Conservation (phyloP, 2,113 vertebrate species). For the Trogon melanurus region DNA sequence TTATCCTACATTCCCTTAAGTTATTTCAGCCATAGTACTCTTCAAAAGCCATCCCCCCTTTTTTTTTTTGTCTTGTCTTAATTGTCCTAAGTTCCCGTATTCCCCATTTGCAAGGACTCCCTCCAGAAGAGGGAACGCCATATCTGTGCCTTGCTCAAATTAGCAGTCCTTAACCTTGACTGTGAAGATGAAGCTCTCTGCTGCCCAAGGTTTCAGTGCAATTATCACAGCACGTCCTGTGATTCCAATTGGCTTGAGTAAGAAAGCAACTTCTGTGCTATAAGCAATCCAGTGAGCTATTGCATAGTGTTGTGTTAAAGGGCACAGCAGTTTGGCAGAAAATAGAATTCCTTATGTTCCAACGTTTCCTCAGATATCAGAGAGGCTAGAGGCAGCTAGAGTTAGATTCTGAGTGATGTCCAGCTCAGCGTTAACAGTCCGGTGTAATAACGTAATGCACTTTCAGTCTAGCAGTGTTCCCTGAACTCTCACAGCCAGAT, state of each 20-base stretch:
- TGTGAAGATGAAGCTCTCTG: background rate
- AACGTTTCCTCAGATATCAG: too few species aligned
- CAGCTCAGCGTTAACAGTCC: too few species aligned
- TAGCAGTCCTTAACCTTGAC: background rate
- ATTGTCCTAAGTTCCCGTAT: background rate
- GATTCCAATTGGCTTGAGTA: background rate
- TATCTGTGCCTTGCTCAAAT: background rate
- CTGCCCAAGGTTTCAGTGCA: background rate
- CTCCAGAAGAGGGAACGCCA: background rate
- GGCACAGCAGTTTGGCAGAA: too few species aligned
- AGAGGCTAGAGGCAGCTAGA: too few species aligned
- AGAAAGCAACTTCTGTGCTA: background rate
- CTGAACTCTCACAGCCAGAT: too few species aligned
- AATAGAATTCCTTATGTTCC: too few species aligned
- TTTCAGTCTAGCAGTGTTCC: too few species aligned
- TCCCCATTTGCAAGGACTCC: background rate
- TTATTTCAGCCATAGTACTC: background rate
- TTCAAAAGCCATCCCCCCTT: background rate
- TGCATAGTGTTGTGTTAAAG: background rate
- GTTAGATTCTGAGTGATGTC: too few species aligned
- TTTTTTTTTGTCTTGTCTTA: background rate
- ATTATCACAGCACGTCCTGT: background rate
- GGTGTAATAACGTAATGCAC: too few species aligned
- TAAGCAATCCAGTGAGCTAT: background rate
- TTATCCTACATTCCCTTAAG: background rate